A percentile compares a stretch with the other conserved stretches of the same genome.
Evolutionary conservation across 1,140 invertebrate genomes (phyloP).

Genomic region (Musca vetustissima): DNA sequence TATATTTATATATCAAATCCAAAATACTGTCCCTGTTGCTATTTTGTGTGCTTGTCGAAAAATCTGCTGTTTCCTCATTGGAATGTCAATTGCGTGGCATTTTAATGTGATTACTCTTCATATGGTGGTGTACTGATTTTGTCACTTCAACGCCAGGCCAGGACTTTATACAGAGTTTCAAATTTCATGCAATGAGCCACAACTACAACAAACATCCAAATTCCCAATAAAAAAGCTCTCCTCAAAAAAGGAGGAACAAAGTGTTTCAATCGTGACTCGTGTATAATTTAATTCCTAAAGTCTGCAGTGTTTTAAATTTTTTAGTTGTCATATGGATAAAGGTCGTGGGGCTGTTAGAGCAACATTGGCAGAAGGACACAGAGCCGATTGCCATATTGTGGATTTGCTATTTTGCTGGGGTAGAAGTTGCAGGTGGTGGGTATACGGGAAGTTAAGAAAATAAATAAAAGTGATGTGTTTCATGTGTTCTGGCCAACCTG

Average conservation of each 20-base stretch:
- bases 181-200: no score
- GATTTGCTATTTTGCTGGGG: background rate
- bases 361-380: no score
- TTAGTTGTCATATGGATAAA: no score
- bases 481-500: background rate
- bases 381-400: no score
- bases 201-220: no score
- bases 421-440: background rate
- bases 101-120: slow-evolving; percentile 20
- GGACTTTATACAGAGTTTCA: no score
- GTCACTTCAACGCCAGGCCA: background rate
- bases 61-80: slow-evolving; percentile 7
- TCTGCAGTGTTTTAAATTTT: slow-evolving; percentile 6
- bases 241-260: background rate
- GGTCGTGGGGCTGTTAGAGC: no score
- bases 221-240: no score
- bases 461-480: slow-evolving; percentile 13
- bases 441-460: background rate
- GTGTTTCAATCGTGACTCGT: background rate
- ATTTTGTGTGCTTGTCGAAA: no score
- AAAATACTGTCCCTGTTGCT: no score
- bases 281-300: slow-evolving; percentile 17
- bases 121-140: slow-evolving; percentile 22
- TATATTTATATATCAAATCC: no score
- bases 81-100: slow-evolving; percentile 18